These are phyloP conservation scores for Odontomachus brunneus DNA, from an alignment of 1,140 invertebrate species.

Conservation along the genomic window DNA sequence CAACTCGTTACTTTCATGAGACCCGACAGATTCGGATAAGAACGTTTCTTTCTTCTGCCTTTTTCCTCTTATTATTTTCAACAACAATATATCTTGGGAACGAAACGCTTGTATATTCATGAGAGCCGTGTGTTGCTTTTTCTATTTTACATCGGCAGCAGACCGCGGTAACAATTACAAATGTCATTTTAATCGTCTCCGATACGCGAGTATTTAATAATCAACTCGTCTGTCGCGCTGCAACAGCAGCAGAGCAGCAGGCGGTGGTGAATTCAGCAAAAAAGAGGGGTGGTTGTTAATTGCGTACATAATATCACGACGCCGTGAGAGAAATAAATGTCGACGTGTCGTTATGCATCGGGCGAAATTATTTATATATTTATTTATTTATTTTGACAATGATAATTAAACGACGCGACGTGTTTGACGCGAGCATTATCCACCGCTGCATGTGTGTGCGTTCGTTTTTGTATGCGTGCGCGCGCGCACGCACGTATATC, in stretches of 20 bases:
- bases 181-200: constrained; percentile 46
- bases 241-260: too few relatives aligned
- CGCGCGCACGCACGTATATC: background rate
- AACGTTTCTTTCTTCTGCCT: too few relatives aligned
- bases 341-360: constrained; percentile 10
- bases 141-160: background rate
- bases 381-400: constrained; percentile 44
- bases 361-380: constrained; percentile 36
- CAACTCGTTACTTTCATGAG: background rate
- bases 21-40: background rate
- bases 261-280: background rate
- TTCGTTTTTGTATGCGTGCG: too few relatives aligned
- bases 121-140: constrained; percentile 23
- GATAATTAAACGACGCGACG: constrained; percentile 38
- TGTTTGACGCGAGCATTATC: constrained; percentile 42
- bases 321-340: constrained; percentile 50
- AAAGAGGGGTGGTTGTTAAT: constrained; percentile 43
- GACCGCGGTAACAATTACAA: constrained; percentile 30
- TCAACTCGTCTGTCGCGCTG: constrained; percentile 35
- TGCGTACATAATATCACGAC: constrained; percentile 51
- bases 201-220: constrained; percentile 44
- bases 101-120: background rate
- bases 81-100: background rate
- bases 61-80: too few relatives aligned
- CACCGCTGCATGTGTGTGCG: too few relatives aligned